These are phyloP conservation scores for Trogon surrucura DNA, from an alignment of 2,113 vertebrate species.

Conservation along the genomic window DNA sequence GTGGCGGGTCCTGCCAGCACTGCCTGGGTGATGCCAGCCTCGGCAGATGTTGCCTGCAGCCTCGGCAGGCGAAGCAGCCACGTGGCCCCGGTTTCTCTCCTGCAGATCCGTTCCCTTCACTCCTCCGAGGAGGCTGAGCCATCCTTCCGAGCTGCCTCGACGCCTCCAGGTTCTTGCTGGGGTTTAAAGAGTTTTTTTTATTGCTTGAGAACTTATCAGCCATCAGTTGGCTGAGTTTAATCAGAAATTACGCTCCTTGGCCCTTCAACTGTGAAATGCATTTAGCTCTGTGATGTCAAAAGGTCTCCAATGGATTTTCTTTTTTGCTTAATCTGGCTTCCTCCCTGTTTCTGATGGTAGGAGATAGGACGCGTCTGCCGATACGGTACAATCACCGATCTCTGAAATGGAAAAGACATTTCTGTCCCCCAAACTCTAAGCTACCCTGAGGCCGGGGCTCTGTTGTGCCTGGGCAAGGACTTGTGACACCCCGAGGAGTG, in stretches of 20 bases:
- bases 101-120: neutral
- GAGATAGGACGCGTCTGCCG: accelerated
- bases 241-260: neutral
- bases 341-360: neutral
- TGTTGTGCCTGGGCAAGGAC: accelerated
- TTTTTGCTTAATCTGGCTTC: neutral
- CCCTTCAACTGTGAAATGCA: neutral
- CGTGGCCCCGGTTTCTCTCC: neutral
- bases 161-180: neutral
- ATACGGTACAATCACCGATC: accelerated
- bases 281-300: neutral
- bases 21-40: neutral
- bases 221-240: neutral
- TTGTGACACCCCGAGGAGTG: accelerated
- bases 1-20: neutral
- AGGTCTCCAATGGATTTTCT: neutral
- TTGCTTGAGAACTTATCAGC: neutral
- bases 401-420: neutral
- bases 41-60: slow-evolving; percentile 45
- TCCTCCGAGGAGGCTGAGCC: neutral
- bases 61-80: neutral
- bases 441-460: neutral
- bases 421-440: accelerated
- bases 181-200: neutral
- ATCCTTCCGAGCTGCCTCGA: neutral